Evolutionary conservation across 2,797 vertebrate species (phyloP).

Genomic region (Trachurus trachurus): DNA sequence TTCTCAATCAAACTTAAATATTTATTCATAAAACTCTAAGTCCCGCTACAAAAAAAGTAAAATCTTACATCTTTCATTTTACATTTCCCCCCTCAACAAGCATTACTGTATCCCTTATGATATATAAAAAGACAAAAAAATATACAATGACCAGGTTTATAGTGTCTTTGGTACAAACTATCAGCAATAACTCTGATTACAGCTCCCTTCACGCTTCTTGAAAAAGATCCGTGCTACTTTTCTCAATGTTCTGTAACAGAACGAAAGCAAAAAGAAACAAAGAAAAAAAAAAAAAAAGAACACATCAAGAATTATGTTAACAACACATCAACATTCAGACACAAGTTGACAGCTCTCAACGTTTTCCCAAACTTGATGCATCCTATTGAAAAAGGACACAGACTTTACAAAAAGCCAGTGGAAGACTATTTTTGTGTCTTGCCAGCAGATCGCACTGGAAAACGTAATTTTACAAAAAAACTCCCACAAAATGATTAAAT

Average conservation of each 20-base stretch:
- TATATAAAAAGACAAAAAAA: constrained; percentile 68
- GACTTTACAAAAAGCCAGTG: not conserved
- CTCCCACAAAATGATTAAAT: not conserved
- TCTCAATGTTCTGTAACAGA: not conserved
- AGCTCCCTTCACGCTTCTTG: constrained; percentile 46
- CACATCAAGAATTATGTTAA: not conserved
- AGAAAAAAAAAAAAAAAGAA: not conserved
- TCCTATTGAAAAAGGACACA: not conserved
- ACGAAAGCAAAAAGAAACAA: too few relatives aligned
- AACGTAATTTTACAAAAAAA: not conserved
- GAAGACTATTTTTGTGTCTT: not conserved
- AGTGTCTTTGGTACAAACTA: constrained; percentile 83
- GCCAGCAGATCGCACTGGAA: constrained; percentile 1
- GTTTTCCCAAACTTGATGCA: constrained; percentile 3
- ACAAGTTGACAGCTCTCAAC: not conserved
- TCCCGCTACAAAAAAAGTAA: constrained; percentile 82
- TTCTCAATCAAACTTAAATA: constrained; percentile 89
- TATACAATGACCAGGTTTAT: constrained; percentile 75
- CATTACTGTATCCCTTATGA: constrained; percentile 70
- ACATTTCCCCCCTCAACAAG: constrained; percentile 60
- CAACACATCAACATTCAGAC: not conserved
- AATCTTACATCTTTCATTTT: constrained; percentile 80
- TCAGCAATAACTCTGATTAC: constrained; percentile 54
- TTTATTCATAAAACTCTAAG: constrained; percentile 93
- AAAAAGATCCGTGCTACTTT: constrained; percentile 6